phyloP scores from a whole-genome alignment of 2,888 invertebrate genomes.

The Gymnoscelis rufifasciata region DNA sequence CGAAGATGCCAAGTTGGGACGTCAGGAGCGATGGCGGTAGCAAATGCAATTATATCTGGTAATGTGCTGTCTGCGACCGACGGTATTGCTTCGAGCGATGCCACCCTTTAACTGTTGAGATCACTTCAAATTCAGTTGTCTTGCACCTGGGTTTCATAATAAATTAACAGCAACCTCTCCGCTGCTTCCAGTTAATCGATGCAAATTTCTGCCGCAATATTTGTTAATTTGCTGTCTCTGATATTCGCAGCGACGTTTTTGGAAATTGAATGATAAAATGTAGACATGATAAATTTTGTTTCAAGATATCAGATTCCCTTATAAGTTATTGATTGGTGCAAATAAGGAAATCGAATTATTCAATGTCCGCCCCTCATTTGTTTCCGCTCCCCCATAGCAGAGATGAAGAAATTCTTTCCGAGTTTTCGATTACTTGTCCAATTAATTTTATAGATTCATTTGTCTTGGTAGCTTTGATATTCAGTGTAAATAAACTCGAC shows the following conservation, averaged over 20 bases:
- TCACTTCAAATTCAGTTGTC: conserved; percentile 59
- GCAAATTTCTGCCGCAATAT: not conserved
- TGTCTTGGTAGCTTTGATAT: conserved; percentile 69
- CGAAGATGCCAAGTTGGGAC: conserved; percentile 55
- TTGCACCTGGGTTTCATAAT: conserved; percentile 52
- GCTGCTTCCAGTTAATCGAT: conserved; percentile 5
- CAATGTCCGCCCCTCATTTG: conserved; percentile 79
- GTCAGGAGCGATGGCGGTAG: conserved; percentile 67
- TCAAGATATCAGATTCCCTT: conserved; percentile 61
- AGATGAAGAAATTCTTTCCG: conserved; percentile 78
- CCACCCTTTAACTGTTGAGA: conserved; percentile 64
- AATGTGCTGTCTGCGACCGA: conserved; percentile 72
- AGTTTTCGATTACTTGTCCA: conserved; percentile 80
- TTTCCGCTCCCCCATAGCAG: conserved; percentile 71
- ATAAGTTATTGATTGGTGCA: conserved; percentile 76
- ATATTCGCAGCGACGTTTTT: not conserved
- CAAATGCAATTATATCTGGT: conserved; percentile 75
- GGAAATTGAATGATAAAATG: conserved; percentile 25
- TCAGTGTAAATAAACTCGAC: conserved; percentile 24
- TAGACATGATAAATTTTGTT: conserved; percentile 42
- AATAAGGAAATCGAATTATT: conserved; percentile 80
- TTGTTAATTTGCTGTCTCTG: conserved; percentile 1
- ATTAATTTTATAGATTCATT: conserved; percentile 79
- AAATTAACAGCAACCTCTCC: conserved; percentile 28
- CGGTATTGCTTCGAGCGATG: conserved; percentile 49